phyloP scores from a whole-genome alignment of 2,888 invertebrate species.

The Acheta domesticus region DNA sequence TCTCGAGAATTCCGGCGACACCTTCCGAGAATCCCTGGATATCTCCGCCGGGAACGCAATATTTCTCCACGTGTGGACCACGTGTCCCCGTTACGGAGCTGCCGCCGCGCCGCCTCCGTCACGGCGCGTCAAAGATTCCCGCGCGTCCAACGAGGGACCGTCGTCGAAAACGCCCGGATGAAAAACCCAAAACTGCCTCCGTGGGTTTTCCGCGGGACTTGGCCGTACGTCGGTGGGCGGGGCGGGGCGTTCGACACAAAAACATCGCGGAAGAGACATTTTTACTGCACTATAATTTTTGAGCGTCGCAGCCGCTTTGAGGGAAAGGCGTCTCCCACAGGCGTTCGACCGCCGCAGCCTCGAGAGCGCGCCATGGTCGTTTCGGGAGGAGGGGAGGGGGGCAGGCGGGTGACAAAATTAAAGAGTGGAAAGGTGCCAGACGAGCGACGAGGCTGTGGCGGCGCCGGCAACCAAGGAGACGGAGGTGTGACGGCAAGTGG shows the following conservation, averaged over 20 bases:
- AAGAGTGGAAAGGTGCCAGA: conserved; percentile 18
- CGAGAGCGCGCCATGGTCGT: neutral
- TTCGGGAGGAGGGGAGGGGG: neutral
- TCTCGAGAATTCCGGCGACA: neutral
- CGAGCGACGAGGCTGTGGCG: neutral
- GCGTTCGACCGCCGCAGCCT: neutral
- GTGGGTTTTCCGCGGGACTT: neutral
- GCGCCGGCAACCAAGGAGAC: neutral
- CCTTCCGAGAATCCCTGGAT: too few species aligned
- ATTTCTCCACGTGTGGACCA: too few species aligned
- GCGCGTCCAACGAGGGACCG: neutral
- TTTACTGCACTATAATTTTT: conserved; percentile 18
- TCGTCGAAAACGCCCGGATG: neutral
- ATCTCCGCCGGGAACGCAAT: too few species aligned
- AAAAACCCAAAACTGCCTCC: neutral
- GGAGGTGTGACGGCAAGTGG: neutral
- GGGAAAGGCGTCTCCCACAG: neutral
- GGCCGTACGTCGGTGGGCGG: neutral
- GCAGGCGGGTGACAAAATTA: neutral
- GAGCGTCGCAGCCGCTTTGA: neutral
- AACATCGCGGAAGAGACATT: neutral
- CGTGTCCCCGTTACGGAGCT: too few species aligned
- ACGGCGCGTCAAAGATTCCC: too few species aligned
- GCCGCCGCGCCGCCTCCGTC: too few species aligned
- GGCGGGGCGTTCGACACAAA: neutral